Evolutionary conservation across 2,113 vertebrate species (phyloP), one percentile per base, ranked within the genome.

Genomic region (Phyllostomus hastatus): DNA sequence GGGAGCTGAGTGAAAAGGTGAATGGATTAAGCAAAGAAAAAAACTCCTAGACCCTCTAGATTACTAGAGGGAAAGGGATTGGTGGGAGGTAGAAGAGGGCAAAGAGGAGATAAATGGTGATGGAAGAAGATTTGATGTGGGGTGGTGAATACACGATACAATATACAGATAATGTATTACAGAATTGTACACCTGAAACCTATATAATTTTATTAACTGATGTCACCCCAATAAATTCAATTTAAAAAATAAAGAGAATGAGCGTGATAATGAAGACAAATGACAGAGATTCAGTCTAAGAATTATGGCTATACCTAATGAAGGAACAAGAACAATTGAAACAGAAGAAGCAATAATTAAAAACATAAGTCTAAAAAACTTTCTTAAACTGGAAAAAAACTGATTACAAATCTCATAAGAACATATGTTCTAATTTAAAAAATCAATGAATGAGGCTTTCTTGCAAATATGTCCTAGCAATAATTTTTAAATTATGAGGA

Each of bases 281-380:
- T 10, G 22, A 87, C 41, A 61, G 76, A 50, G 52, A 28, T 61
- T 81, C 31, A 46, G 31, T 2, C 4, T 41, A 52, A 86, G 64
- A 84, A 73, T 64, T 59, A 26, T 33, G 70, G 46, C 24, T 61
- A 43, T 59, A 69, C 61, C 26, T 78, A 67, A 82, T 70, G 38
- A 96, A 93, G 46, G 33, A 72, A 69, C n/a, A 70, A 92, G 46
- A 83, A 33, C 54, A 61, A 67, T 5, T 85, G 41, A 88, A 84
- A 43, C 14, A 88, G 43, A 92, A 82, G 54, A 83, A 91, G 26
- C 28, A 54, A 54, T 80, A 88, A 93, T 84, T 88, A 33, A 94
- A 86, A 95, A 50, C 90, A 46, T 82, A 97, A 82, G 33, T 76
- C 69, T 88, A 67, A 70, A 92, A 59, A 91, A 31, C 10, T 20